Base-by-base conservation (phyloP, 2,888 invertebrate genomes). In the Conchocele bisecta region DNA sequence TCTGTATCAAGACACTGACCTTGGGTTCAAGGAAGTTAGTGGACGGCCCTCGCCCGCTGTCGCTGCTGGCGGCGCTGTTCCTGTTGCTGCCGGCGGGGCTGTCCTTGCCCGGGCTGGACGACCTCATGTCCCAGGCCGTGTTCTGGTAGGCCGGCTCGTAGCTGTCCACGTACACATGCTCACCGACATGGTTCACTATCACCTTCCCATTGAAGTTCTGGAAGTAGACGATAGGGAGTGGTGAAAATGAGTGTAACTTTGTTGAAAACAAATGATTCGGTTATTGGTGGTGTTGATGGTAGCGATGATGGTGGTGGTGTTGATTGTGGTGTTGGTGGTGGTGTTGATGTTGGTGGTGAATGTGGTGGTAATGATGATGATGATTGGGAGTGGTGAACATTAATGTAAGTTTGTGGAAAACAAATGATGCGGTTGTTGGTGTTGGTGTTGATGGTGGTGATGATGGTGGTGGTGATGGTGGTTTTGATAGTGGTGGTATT, bases 1-100 rank as follows among this genome's bases (percentile, higher is more conserved):
- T n/a, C n/a, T 33, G 9, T 6, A 28, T 13, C 2, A 13, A 33
- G 37, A 28, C 28, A 37, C 68, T 50, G 50, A 73, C 75, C 71
- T 74, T 74, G 15, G 77, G 75, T 39, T 73, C 69, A 2, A 67
- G 63, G 48, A 65, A 69, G 61, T 71, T 72, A 6, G 79, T 57
- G 22, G 69, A 67, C 33, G 75, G 56, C 13, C 88, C 87, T 17
- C 90, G 81, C 17, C 90, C 90, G 73, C 89, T 89, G 75, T 88
- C 89, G 50, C 85, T 87, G 79, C 89, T 89, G 57, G 89, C 88
- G 26, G 87, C 86, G 70, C 89, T 89, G 83, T 89, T 90, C 24
- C 90, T 77, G 77, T 90, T 89, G 77, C 88, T 89, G 73, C 84
- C 84, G 48, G 80, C 83, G 0, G 89, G 89, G 72, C 89, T 89